Base-by-base conservation (phyloP, 2,113 vertebrate genomes). In the Oriolus oriolus region DNA sequence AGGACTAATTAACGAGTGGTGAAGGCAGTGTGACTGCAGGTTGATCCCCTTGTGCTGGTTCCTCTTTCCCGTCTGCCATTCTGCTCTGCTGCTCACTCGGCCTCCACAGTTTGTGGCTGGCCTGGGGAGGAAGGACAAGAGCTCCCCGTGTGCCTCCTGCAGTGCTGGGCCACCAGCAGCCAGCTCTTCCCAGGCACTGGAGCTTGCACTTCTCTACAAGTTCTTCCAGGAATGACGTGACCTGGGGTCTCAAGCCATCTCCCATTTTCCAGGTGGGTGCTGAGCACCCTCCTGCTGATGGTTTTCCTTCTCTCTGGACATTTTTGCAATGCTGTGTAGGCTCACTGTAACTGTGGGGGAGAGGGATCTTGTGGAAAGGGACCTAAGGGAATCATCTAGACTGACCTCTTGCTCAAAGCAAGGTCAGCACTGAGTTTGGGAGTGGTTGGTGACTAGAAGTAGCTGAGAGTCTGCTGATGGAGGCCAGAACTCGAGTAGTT, bases 1-100 rank as follows among this genome's bases (percentile, higher is more conserved):
- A 60, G 53, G 27, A 22, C 37, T 76, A 24, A 50, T 20, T 42
- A 41, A 49, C 0, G 0, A 53, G 24, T 6, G 10, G 28, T 61
- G 15, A 81, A 45, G 14, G 52, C 33, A 50, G 5, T 4, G 26
- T 39, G 42, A 24, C 45, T 54, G 53, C 27, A 33, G 60, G 45
- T 52, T 57, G 14, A 27, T 20, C 8, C 8, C 21, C 20, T 33
- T 33, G 44, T 71, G 39, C 52, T 47, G 49, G 22, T 44, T 90
- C 54, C 39, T 74, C 0, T 71, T 59, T 74, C 39, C 65, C 14
- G 9, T 22, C 27, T 69, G 28, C 28, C 13, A 3, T 31, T 66
- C 41, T 42, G 14, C 26, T 44, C 33, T 76, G 39, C 30, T 75
- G 41, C 33, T 49, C 42, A 11, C 2, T 10, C 28, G 56, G 37